phyloP scores from a whole-genome alignment of 2,113 vertebrate species.

The Tauraco erythrolophus region DNA sequence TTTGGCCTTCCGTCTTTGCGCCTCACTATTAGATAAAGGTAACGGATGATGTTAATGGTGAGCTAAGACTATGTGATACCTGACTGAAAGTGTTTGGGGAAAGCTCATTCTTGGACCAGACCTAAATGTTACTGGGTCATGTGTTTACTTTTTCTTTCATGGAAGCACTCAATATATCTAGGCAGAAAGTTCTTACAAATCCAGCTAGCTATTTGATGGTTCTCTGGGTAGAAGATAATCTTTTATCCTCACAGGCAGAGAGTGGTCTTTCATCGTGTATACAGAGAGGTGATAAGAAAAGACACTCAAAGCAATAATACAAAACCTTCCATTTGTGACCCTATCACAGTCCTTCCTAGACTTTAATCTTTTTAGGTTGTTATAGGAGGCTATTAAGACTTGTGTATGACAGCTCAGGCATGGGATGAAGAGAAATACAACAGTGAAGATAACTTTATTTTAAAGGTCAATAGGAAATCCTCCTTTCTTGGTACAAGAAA shows the following conservation, averaged over 20 bases:
- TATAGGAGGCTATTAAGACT: background rate
- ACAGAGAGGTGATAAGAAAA: background rate
- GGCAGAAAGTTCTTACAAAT: background rate
- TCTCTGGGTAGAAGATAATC: background rate
- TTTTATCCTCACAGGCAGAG: background rate
- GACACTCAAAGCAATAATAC: background rate
- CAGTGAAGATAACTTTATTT: background rate
- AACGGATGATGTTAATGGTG: background rate
- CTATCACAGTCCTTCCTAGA: background rate
- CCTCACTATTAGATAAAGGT: background rate
- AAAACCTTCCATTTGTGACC: background rate
- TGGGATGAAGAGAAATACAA: background rate
- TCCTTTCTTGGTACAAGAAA: background rate
- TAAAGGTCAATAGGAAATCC: background rate
- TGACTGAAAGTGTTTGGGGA: background rate
- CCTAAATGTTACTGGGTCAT: background rate
- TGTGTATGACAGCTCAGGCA: background rate
- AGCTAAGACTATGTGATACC: background rate
- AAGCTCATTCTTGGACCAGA: background rate
- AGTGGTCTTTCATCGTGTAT: background rate
- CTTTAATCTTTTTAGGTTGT: background rate
- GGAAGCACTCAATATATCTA: background rate
- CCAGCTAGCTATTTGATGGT: background rate
- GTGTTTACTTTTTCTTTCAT: background rate
- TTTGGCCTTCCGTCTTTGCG: background rate